phyloP scores from a whole-genome alignment of 2,113 vertebrate genomes.

The Prietella phreatophila region DNA sequence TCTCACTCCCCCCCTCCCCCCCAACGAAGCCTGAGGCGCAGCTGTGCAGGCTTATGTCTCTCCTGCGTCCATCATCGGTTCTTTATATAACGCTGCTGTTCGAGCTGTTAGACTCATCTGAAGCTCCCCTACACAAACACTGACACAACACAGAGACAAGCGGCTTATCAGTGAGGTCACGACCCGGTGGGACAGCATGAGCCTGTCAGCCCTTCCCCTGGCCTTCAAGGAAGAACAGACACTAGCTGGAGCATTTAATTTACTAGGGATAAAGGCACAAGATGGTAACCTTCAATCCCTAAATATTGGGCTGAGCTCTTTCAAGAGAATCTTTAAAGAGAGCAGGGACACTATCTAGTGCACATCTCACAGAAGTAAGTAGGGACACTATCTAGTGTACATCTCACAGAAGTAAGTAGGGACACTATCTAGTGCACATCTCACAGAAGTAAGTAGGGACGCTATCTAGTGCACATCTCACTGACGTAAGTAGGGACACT shows the following conservation, averaged over 20 bases:
- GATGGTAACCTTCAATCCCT: background rate
- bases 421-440: background rate
- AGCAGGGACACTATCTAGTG: background rate
- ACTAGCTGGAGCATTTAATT: background rate
- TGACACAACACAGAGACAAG: constrained; percentile 4
- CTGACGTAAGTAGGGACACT: background rate
- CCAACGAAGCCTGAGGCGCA: no score
- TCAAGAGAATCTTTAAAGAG: background rate
- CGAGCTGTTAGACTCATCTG: background rate
- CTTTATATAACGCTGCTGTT: background rate
- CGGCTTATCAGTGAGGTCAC: background rate
- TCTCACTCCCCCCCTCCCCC: no score
- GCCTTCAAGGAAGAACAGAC: background rate
- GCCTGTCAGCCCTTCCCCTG: background rate
- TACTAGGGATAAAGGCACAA: background rate
- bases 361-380: background rate
- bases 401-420: background rate
- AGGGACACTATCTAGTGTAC: background rate
- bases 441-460: background rate
- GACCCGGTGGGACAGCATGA: background rate
- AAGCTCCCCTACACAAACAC: background rate
- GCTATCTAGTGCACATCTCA: background rate
- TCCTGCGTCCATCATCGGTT: no score
- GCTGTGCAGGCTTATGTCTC: no score
- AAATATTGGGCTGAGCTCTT: background rate